Percentiles rank a stretch among this genome's conserved stretches.
phyloP scores from a whole-genome alignment of 2,113 vertebrate species.

The Chionodraco myersi region DNA sequence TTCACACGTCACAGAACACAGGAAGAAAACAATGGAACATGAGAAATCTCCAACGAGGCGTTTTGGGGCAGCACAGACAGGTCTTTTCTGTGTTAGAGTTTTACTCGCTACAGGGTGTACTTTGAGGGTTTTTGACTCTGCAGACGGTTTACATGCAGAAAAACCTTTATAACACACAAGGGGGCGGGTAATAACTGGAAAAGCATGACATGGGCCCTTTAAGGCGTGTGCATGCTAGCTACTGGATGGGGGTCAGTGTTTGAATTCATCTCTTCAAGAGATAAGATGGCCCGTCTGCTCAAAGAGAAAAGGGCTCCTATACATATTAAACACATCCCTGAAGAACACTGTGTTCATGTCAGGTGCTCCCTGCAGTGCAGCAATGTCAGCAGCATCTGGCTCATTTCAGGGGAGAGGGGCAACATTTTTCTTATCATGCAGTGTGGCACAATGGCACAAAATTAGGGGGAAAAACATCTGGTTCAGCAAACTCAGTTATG shows the following conservation, averaged over 20 bases:
- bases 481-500: not conserved
- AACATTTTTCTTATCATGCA: slow-evolving; percentile 50
- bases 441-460: slow-evolving; percentile 35
- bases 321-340: slow-evolving; percentile 77
- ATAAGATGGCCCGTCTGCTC: slow-evolving; percentile 53
- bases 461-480: slow-evolving; percentile 28
- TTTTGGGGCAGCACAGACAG: too few relatives aligned
- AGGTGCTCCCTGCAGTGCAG: slow-evolving; percentile 72
- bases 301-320: slow-evolving; percentile 61
- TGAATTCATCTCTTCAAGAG: slow-evolving; percentile 54
- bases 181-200: too few relatives aligned
- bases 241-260: slow-evolving; percentile 45
- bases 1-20: too few relatives aligned
- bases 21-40: too few relatives aligned
- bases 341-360: slow-evolving; percentile 75
- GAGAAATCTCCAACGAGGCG: too few relatives aligned
- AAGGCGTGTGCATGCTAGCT: slow-evolving; percentile 23
- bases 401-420: slow-evolving; percentile 52
- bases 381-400: slow-evolving; percentile 66
- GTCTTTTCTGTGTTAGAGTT: too few relatives aligned
- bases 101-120: too few relatives aligned
- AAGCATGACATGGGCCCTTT: too few relatives aligned
- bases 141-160: too few relatives aligned
- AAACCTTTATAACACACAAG: too few relatives aligned
- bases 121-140: too few relatives aligned